Evolutionary conservation across 2,888 invertebrate species (phyloP).

Genomic region (Folsomia candida): DNA sequence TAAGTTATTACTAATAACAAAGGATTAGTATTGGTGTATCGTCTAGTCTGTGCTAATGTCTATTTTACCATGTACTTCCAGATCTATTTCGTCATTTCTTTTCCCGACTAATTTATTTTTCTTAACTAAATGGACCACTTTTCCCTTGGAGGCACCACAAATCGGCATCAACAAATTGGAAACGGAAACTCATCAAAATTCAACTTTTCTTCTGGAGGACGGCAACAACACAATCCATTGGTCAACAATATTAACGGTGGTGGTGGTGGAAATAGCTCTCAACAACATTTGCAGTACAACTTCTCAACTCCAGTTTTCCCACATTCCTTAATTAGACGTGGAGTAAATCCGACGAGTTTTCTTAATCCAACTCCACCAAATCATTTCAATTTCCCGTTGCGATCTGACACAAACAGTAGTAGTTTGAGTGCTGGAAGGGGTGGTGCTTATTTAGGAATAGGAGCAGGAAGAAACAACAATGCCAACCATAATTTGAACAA

Average conservation of each 20-base stretch:
- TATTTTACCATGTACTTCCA: background rate
- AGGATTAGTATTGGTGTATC: no score
- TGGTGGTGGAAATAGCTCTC: conserved; percentile 5
- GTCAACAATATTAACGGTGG: background rate
- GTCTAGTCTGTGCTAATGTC: no score
- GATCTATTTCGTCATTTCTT: background rate
- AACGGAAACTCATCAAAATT: conserved; percentile 12
- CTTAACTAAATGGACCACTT: conserved; percentile 39
- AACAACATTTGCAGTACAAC: conserved; percentile 13
- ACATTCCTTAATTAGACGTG: background rate
- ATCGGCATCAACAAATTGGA: conserved; percentile 26
- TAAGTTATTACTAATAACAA: no score
- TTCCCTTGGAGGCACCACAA: conserved; percentile 33
- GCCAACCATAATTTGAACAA: background rate
- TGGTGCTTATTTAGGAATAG: background rate
- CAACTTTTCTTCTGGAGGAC: background rate
- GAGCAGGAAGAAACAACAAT: background rate
- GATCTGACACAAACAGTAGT: conserved; percentile 8
- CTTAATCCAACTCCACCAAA: conserved; percentile 2
- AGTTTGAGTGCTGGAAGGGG: conserved; percentile 1
- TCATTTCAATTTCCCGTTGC: conserved; percentile 25
- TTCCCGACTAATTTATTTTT: background rate
- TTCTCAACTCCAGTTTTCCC: conserved; percentile 9
- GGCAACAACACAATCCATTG: background rate
- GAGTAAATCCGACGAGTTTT: background rate